Base-by-base conservation (phyloP, 2,797 vertebrate genomes). In the Chelidonichthys spinosus region DNA sequence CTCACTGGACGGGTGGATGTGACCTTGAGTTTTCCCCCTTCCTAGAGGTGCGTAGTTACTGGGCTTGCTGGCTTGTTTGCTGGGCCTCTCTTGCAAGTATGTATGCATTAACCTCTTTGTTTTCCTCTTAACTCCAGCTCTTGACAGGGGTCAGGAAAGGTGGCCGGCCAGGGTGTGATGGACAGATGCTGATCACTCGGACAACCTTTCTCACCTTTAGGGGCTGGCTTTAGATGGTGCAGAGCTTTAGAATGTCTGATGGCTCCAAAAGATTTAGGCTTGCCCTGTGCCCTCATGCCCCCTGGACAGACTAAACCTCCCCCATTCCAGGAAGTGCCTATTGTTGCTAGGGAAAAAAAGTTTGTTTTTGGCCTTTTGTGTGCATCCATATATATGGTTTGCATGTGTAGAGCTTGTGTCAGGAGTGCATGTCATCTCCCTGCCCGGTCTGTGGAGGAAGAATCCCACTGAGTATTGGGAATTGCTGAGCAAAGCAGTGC, bases 1-100 rank as follows among this genome's bases (percentile, higher is more conserved):
- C 89, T 91, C 81, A 85, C 69, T 87, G 88, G 89, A 90, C 62
- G 85, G 87, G 76, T 84, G 79, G 76, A 88, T 85, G 83, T 88
- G 91, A 92, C 89, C 88, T 91, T 92, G 85, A 86, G 76, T 64
- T 81, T 73, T 58, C 64, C 69, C 64, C 69, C 70, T 71, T 85
- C 60, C 58, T 69, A 36, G 72, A 87, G 81, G 82, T 87, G 78
- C 55, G 50, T 77, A 67, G 65, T 64, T 80, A 66, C 53, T 69
- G 78, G 47, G 63, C 62, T 80, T 42, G 32, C 72, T 52, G 53
- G 79, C 59, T 83, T 68, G 74, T 88, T 89, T 87, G 73, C 69
- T 11, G 42, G 55, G 43, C 60, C 60, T 74, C 42, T 42, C 47
- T 76, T 59, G 52, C 55, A 64, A n/a, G 58, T 68, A 65, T 77